Evolutionary conservation across 2,797 vertebrate species (phyloP).

Genomic region (Acridotheres tristis): DNA sequence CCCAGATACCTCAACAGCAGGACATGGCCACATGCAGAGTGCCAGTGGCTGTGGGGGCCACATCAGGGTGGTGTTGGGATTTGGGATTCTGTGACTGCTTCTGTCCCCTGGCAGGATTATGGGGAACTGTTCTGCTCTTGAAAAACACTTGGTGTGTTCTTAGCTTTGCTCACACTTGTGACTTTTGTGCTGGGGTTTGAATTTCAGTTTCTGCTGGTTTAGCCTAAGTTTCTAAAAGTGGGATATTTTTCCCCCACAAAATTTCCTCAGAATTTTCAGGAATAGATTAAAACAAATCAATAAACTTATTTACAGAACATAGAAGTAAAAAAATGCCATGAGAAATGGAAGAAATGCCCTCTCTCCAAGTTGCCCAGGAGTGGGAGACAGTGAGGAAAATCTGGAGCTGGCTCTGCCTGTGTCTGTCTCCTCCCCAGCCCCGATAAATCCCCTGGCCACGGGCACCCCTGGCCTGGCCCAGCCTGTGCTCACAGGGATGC

Average conservation of each 20-base stretch:
- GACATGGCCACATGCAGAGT: background rate
- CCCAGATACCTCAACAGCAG: background rate
- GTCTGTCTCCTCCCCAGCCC: background rate
- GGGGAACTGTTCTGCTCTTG: background rate
- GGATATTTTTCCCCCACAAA: background rate
- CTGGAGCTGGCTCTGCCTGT: background rate
- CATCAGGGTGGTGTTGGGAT: background rate
- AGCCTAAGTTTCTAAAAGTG: background rate
- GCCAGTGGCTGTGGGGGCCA: background rate
- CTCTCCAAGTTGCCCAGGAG: background rate
- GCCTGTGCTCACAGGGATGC: background rate
- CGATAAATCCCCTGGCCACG: fast-evolving
- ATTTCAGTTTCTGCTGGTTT: background rate
- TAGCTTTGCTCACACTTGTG: background rate
- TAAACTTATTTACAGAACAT: background rate
- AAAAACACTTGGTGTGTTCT: background rate
- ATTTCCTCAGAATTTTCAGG: background rate
- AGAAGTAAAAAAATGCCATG: background rate
- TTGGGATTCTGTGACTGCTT: background rate
- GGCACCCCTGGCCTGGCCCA: background rate
- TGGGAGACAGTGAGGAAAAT: background rate
- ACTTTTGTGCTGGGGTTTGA: background rate
- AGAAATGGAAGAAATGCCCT: background rate
- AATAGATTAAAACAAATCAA: background rate
- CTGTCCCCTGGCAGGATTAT: background rate